Base-by-base conservation (phyloP, 2,113 vertebrate genomes). In the Lepisosteus oculatus region DNA sequence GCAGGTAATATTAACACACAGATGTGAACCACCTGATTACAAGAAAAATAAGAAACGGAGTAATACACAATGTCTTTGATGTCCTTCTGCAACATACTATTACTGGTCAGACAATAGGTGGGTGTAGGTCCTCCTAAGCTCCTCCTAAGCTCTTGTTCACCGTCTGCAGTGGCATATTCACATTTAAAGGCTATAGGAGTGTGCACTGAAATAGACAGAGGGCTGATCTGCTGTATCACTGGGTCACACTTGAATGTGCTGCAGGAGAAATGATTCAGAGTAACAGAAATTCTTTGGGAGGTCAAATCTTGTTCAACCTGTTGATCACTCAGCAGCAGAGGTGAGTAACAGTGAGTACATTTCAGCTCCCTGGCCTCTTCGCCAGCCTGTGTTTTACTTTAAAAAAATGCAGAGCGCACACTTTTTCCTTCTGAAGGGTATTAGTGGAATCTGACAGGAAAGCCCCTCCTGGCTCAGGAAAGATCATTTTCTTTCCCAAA, bases 1-100 rank as follows among this genome's bases (percentile, higher is more conserved):
- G 90, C 88, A 89, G 89, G 84, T 89, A 88, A 88, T 87, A 91
- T 90, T 87, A 90, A 85, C 91, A 90, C 86, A 90, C 85, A 11
- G 62, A 64, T 64, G 62, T 64, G 62, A 41, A 17, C 17, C 17
- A 90, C 85, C 87, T 88, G 14, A 86, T 70, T 85, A 90, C 87
- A 84, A 84, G 88, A 89, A 81, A 84, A 83, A 83, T 45, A 43
- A 83, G 69, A 80, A 74, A 80, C 79, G 59, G 84, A 88, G 81
- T 88, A 91, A 92, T 89, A 90, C n/a, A 68, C 89, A 83, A 85
- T 81, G 78, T 86, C 79, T 81, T 89, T 87, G 86, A 74, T 82
- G 78, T 85, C 77, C 81, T 89, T 83, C 82, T 79, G 75, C 85
- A 84, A 86, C 80, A 82, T 82, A 81, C 76, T 90, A 89, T 92